Percentiles rank a stretch among this genome's conserved stretches.
phyloP scores from a whole-genome alignment of 2,113 vertebrate genomes.

The Phalacrocorax pelagicus region DNA sequence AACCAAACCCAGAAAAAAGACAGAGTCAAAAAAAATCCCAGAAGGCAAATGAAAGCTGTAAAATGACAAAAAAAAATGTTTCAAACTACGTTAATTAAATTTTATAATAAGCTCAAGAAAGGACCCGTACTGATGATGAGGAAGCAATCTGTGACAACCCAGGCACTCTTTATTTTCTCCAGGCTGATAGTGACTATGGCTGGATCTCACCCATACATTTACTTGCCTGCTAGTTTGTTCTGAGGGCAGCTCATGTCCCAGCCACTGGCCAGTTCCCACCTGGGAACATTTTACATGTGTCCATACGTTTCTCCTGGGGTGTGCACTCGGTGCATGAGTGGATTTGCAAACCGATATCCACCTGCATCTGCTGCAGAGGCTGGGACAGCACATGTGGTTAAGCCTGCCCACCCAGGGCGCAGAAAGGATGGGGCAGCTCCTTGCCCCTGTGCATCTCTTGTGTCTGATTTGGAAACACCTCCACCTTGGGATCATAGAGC shows the following conservation, averaged over 20 bases:
- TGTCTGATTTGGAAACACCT: neutral
- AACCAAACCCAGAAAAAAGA: neutral
- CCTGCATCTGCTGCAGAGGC: neutral
- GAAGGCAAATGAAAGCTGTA: neutral
- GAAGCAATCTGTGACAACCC: neutral
- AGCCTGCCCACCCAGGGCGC: rapidly evolving
- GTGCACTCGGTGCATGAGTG: neutral
- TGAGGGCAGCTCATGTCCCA: neutral
- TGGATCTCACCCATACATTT: neutral
- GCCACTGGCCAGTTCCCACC: neutral
- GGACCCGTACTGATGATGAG: neutral
- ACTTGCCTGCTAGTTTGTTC: neutral
- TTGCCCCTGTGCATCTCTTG: neutral
- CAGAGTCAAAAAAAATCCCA: neutral
- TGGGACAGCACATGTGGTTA: neutral
- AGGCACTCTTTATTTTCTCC: neutral
- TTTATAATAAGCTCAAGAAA: slow-evolving; percentile 3
- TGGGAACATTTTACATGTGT: neutral
- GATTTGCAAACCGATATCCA: neutral
- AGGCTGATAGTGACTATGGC: neutral
- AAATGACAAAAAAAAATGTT: neutral
- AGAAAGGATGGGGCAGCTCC: neutral
- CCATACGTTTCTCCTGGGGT: neutral
- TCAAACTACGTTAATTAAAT: neutral
- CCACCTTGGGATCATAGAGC: rapidly evolving